Base-by-base conservation (phyloP, 2,888 invertebrate species). In the Scrobipalpa atriplicella region DNA sequence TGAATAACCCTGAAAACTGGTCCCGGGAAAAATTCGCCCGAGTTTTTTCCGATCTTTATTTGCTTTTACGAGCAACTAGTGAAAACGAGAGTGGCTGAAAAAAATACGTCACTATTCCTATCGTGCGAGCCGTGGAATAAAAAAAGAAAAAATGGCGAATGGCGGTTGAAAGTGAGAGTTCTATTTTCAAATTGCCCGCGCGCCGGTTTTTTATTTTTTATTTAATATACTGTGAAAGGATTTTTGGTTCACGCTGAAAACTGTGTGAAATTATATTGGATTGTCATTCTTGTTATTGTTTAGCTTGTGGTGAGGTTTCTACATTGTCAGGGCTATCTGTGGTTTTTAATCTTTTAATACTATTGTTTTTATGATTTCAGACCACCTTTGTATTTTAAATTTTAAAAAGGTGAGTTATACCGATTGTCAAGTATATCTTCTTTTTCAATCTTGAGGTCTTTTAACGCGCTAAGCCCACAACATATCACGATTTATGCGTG, bases 91-190 rank as follows among this genome's bases (percentile, higher is more conserved):
- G 89, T 84, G 80, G 79, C 71, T 77, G 79, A 76, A 83, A 86
- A 86, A 89, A 90, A 87, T 84, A 85, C 88, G 87, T 87, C 91
- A 91, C 91, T 90, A 89, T 87, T 90, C 85, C 90, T 90, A 90
- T 89, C 86, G 90, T 84, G 83, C 83, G 79, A 83, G 81, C 81
- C 77, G 82, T 78, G 80, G 77, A 83, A n/a, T n/a, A 83, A 83
- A 83, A 85, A 83, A 81, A 83, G 80, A 79, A 83, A 87, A 84
- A 85, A 83, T 76, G 75, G 77, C 76, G 78, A 82, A 81, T 77
- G 78, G 75, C 69, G 77, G 76, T 65, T 71, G 90, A 90, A 82
- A 91, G 89, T 76, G 90, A 90, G 82, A 90, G 89, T 89, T 83
- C 87, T 89, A 87, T 90, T 88, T 88, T 86, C 80, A 85, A 85